A percentile compares a stretch with the other conserved stretches of the same genome.
Evolutionary conservation across 2,888 invertebrate genomes (phyloP).

Genomic region (Leptodirus hochenwartii): DNA sequence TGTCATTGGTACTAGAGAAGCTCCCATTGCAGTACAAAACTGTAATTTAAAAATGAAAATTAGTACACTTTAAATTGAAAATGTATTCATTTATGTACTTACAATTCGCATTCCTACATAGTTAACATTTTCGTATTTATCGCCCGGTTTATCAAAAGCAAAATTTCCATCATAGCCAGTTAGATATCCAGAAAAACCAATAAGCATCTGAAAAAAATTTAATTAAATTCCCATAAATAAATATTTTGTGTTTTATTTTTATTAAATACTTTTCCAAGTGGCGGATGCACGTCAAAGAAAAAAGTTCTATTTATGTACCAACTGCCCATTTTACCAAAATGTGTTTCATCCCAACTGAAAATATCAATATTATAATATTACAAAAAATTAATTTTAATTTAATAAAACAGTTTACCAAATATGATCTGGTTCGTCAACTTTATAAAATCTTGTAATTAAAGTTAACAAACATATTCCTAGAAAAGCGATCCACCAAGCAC

Average conservation of each 20-base stretch:
- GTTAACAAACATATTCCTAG: slow-evolving; percentile 44
- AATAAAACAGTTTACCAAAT: slow-evolving; percentile 63
- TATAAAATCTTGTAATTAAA: slow-evolving; percentile 64
- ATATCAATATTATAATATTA: no score
- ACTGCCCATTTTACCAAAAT: slow-evolving; percentile 97
- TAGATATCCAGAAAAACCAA: slow-evolving; percentile 77
- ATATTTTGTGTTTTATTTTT: slow-evolving; percentile 1
- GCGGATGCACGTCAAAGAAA: slow-evolving; percentile 97
- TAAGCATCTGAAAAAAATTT: slow-evolving; percentile 63
- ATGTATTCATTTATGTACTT: slow-evolving; percentile 23
- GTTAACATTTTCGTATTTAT: slow-evolving; percentile 73
- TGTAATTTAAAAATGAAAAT: slow-evolving; percentile 22
- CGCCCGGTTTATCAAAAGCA: slow-evolving; percentile 90
- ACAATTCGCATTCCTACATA: slow-evolving; percentile 90
- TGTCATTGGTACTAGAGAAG: slow-evolving; percentile 68
- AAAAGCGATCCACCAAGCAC: slow-evolving; percentile 49
- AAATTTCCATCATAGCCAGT: slow-evolving; percentile 90
- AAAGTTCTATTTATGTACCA: slow-evolving; percentile 97
- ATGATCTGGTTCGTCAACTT: slow-evolving; percentile 82
- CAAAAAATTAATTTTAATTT: slow-evolving; percentile 1
- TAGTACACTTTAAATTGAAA: slow-evolving; percentile 5
- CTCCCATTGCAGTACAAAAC: slow-evolving; percentile 84
- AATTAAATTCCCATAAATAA: slow-evolving; percentile 1
- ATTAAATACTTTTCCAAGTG: slow-evolving; percentile 70
- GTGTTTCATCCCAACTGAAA: slow-evolving; percentile 94